Conservation (phyloP, 2,113 vertebrate genomes). For the Eulacestoma nigropectus region DNA sequence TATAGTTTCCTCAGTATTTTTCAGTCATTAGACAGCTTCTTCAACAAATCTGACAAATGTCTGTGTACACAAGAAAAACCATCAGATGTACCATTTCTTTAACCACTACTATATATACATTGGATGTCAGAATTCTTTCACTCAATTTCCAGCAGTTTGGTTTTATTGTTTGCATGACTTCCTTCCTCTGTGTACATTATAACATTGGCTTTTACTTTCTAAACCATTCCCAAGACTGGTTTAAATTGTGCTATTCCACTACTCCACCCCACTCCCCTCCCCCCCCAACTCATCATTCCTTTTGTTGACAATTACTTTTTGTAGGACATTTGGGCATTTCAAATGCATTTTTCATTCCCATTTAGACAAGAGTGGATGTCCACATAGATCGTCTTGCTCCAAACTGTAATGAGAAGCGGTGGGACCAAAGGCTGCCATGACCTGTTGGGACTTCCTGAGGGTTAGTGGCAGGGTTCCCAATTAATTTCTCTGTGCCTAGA, state of each 20-base stretch:
- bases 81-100: not conserved
- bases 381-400: not conserved
- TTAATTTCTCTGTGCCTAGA: not conserved
- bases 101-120: not conserved
- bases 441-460: not conserved
- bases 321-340: not conserved
- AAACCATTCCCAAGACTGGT: not conserved
- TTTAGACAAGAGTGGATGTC: not conserved
- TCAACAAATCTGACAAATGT: not conserved
- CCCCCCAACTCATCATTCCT: not conserved
- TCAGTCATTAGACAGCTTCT: not conserved
- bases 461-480: not conserved
- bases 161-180: not conserved
- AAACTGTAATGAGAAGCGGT: not conserved
- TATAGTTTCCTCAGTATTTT: not conserved
- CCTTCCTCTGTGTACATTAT: not conserved
- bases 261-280: rapidly evolving
- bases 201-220: not conserved
- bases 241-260: not conserved
- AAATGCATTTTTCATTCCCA: not conserved
- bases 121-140: not conserved
- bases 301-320: not conserved
- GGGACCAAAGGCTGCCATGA: not conserved
- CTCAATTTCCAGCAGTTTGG: not conserved
- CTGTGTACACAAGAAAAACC: not conserved